Evolutionary conservation across 2,797 vertebrate species (phyloP).

Genomic region (Lophotriccus pileatus): DNA sequence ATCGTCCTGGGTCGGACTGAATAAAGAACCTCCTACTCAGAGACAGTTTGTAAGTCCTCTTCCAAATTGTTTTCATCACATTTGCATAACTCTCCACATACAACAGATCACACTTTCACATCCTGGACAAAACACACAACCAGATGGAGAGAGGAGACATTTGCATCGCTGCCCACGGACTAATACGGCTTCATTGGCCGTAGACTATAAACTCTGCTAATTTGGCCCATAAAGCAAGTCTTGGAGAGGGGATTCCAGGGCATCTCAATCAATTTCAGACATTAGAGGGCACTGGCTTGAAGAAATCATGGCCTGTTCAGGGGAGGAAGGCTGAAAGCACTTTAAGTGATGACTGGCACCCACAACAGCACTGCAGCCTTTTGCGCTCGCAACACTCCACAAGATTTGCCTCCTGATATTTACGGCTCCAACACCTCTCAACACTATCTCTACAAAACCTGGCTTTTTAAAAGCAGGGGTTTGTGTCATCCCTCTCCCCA

Average conservation of each 20-base stretch:
- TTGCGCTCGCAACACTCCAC: not conserved
- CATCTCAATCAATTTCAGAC: not conserved
- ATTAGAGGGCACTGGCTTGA: not conserved
- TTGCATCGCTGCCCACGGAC: not conserved
- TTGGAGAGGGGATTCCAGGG: not conserved
- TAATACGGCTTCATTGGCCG: not conserved
- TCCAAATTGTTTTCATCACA: not conserved
- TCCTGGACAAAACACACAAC: not conserved
- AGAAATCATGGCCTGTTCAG: not conserved
- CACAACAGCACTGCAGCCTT: not conserved
- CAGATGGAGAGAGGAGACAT: not conserved
- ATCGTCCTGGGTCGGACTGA: not conserved
- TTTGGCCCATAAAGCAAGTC: not conserved
- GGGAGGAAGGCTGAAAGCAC: not conserved
- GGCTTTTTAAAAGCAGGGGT: not conserved
- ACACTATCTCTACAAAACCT: not conserved
- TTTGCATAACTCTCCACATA: not conserved
- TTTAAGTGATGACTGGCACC: constrained; percentile 1
- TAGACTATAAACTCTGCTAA: not conserved
- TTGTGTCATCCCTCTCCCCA: not conserved
- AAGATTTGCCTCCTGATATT: not conserved
- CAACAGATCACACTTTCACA: not conserved
- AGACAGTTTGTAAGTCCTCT: not conserved
- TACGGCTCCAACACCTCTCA: not conserved
- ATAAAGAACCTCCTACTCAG: not conserved